Percentiles rank a stretch among this genome's conserved stretches.
Evolutionary conservation across 2,888 invertebrate genomes (phyloP).

Genomic region (Beris chalybata): DNA sequence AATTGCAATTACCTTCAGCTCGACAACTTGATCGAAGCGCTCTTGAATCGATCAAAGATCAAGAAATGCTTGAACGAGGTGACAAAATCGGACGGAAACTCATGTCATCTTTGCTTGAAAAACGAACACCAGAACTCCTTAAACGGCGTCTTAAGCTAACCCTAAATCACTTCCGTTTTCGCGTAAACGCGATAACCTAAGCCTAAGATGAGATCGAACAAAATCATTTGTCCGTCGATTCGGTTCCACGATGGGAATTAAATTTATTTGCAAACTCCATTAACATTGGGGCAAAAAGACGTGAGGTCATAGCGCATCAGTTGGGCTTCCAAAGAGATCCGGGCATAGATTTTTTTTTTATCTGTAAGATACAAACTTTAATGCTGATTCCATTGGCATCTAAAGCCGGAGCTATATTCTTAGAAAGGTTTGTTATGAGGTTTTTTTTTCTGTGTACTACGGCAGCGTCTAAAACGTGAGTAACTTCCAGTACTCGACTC

Average conservation of each 20-base stretch:
- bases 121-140: no score
- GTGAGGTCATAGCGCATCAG: slow-evolving; percentile 5
- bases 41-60: no score
- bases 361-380: no score
- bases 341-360: neutral
- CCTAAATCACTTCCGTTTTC: slow-evolving; percentile 2
- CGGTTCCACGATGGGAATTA: slow-evolving; percentile 2
- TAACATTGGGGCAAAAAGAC: slow-evolving; percentile 12
- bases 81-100: no score
- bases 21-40: no score
- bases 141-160: neutral
- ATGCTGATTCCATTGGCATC: neutral
- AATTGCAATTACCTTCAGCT: no score
- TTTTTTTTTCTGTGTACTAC: neutral
- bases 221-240: neutral
- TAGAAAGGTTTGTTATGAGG: neutral
- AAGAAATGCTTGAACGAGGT: no score
- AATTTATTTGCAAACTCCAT: slow-evolving; percentile 2
- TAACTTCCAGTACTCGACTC: slow-evolving; percentile 6
- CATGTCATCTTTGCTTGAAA: no score
- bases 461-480: slow-evolving; percentile 6
- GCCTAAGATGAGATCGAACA: no score
- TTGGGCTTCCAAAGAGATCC: slow-evolving; percentile 1
- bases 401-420: slow-evolving; percentile 13
- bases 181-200: no score